Evolutionary conservation across 2,797 vertebrate species (phyloP), one percentile per base, ranked within the genome.

Genomic region (Characodon lateralis): DNA sequence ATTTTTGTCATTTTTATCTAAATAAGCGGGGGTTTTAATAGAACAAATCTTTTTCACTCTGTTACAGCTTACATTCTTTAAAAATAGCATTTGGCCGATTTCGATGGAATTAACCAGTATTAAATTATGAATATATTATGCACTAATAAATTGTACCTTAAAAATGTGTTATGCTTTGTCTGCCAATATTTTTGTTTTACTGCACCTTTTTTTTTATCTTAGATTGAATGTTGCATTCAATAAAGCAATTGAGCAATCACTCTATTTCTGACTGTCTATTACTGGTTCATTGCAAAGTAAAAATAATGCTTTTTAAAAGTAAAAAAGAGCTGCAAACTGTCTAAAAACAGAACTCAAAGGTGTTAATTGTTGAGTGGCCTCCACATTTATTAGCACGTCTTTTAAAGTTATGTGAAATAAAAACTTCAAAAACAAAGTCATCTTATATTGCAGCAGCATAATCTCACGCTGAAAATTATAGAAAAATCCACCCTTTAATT

Each of bases 41-140:
- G 2, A 59, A 13, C 18, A 75, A 58, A 43, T 77, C 12, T 50
- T 16, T 68, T 58, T 1, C 69, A 69, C 58, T 74, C 81, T 87
- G 86, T 91, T 87, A 91, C 86, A 90, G 48, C 43, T 43, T 65
- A 18, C 16, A 39, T 73, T 6, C 20, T 46, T 1, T 0, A 1
- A 51, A 18, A 55, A 59, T 6, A 0, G 5, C 50, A 46, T 68
- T 24, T 70, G 24, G 6, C 3, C 10, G 16, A 2, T 74, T 78
- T 53, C 48, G 22, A 24, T 74, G 3, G 2, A 8, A 65, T 80
- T 77, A 48, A 31, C 2, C 20, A 68, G 73, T 83, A 58, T 78
- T 83, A 71, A 71, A 53, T 35, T 35, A 43, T 16, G 0, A 84
- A 66, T 66, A 53, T 76, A 59, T 74, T 53, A 39, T 78, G 74